Conservation (phyloP, 1,140 invertebrate species). For the Leptinotarsa lineolata region DNA sequence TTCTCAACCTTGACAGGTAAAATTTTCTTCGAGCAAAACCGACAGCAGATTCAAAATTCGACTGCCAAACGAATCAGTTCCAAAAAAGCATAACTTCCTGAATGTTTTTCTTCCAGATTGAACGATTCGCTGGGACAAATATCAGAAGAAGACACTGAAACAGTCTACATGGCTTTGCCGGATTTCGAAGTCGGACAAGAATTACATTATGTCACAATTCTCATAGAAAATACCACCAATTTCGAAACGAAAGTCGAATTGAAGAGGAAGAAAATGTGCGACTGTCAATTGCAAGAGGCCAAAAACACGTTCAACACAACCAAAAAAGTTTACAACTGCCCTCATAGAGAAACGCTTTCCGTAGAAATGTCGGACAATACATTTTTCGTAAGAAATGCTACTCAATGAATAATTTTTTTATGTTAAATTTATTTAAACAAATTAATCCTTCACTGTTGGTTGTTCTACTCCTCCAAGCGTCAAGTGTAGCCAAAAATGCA, state of each 20-base stretch:
- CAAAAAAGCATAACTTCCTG: not conserved
- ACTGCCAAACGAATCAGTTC: not conserved
- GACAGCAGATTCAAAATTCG: too few species aligned
- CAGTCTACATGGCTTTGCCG: conserved; percentile 28
- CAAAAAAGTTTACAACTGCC: conserved; percentile 41
- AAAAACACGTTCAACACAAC: conserved; percentile 33
- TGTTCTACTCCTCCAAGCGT: too few species aligned
- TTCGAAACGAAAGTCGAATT: conserved; percentile 33
- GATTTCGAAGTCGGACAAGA: conserved; percentile 29
- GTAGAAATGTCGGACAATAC: conserved; percentile 16
- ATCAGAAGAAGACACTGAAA: not conserved
- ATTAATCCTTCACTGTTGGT: too few species aligned
- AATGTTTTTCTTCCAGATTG: not conserved
- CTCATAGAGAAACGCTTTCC: conserved; percentile 40
- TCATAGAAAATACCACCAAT: conserved; percentile 39
- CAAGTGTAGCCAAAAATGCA: too few species aligned
- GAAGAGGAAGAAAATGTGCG: conserved; percentile 43
- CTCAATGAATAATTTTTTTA: not conserved
- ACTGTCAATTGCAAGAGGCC: conserved; percentile 37
- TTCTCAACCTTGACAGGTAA: conserved; percentile 42
- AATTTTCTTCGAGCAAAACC: too few species aligned
- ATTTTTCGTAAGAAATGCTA: conserved; percentile 7
- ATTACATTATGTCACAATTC: conserved; percentile 35
- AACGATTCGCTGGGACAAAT: conserved; percentile 5
- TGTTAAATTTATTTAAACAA: not conserved